Conservation (phyloP, 2,888 invertebrate species). For the Eristalinus aeneus region DNA sequence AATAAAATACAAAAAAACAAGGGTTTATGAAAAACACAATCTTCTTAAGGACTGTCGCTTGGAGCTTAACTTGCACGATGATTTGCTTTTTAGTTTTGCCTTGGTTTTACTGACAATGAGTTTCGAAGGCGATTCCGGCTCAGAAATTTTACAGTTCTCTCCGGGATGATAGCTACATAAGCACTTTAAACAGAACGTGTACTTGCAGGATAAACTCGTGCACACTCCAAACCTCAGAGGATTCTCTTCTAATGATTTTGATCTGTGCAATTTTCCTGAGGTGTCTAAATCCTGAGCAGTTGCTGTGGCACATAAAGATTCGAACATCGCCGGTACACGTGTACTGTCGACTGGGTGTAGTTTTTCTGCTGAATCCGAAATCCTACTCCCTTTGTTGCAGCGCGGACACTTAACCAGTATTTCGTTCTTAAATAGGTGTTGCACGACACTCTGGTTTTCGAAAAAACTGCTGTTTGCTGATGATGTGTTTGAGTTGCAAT, state of each 20-base stretch:
- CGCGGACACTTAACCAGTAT: conserved; percentile 55
- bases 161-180: conserved; percentile 76
- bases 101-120: conserved; percentile 72
- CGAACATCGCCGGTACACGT: conserved; percentile 2
- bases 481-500: background rate
- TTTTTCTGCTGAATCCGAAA: conserved; percentile 25
- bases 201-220: conserved; percentile 74
- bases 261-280: background rate
- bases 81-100: conserved; percentile 66
- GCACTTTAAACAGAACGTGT: conserved; percentile 75
- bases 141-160: conserved; percentile 73
- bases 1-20: conserved; percentile 25
- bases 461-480: conserved; percentile 21
- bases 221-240: conserved; percentile 53
- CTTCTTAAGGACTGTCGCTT: conserved; percentile 56
- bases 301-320: conserved; percentile 29
- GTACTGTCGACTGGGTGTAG: background rate
- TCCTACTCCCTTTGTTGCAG: conserved; percentile 44
- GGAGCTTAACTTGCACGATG: conserved; percentile 36
- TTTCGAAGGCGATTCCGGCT: conserved; percentile 76
- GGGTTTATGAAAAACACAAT: conserved; percentile 58
- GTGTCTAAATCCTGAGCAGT: conserved; percentile 6
- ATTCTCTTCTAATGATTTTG: background rate
- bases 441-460: conserved; percentile 54
- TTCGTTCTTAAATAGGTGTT: conserved; percentile 40